Conservation (phyloP, 1,140 invertebrate genomes). For the Potamilus streckersoni region DNA sequence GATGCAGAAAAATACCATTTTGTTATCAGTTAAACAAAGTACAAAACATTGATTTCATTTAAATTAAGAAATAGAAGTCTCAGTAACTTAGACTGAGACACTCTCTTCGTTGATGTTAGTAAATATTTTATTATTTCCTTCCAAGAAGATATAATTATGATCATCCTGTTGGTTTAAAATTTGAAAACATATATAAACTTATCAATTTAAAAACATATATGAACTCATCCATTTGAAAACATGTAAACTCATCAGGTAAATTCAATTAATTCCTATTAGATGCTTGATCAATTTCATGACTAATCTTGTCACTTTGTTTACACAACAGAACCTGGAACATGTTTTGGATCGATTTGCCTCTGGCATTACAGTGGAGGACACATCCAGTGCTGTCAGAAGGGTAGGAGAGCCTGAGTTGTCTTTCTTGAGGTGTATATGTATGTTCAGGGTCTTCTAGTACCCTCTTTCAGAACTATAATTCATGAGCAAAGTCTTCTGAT, state of each 20-base stretch:
- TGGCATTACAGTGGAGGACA: constrained; percentile 63
- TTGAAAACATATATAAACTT: not conserved
- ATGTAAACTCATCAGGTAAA: not conserved
- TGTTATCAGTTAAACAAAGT: too few relatives aligned
- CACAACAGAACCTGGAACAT: constrained; percentile 54
- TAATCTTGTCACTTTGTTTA: not conserved
- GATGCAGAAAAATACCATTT: too few relatives aligned
- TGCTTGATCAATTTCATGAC: not conserved
- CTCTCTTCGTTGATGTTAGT: not conserved
- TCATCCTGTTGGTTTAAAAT: not conserved
- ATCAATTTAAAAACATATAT: not conserved
- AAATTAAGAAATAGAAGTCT: too few relatives aligned
- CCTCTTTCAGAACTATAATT: too few relatives aligned
- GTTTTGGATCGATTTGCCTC: constrained; percentile 60
- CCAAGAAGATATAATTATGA: not conserved
- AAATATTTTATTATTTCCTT: constrained; percentile 1
- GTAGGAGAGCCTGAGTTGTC: constrained; percentile 22
- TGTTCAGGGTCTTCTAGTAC: too few relatives aligned
- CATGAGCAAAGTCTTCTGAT: too few relatives aligned
- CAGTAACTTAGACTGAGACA: too few relatives aligned
- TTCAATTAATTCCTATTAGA: not conserved
- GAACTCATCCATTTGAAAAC: not conserved
- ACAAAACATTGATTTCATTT: too few relatives aligned
- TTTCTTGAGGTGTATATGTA: too few relatives aligned
- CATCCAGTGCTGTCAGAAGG: constrained; percentile 59